phyloP scores from a whole-genome alignment of 2,113 vertebrate species.

The Xiphorhynchus elegans region DNA sequence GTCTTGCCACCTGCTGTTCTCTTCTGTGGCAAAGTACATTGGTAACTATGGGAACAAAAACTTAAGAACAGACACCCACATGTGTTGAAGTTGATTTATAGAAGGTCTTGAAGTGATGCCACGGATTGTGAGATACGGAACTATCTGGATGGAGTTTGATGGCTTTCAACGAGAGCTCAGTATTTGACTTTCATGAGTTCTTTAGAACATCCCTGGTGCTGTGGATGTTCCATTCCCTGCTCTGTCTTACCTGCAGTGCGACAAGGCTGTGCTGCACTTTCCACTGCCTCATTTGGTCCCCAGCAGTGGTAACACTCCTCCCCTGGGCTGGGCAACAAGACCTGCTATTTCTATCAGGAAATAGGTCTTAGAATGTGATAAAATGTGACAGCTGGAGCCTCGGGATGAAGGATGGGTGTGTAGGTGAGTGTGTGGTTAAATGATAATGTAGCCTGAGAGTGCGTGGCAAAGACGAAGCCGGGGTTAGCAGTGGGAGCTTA shows the following conservation, averaged over 20 bases:
- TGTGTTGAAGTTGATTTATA: conserved; percentile 56
- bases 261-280: not conserved
- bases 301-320: not conserved
- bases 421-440: not conserved
- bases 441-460: not conserved
- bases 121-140: not conserved
- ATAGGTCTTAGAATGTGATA: not conserved
- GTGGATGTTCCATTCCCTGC: not conserved
- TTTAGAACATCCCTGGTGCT: fast-evolving
- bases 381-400: not conserved
- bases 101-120: conserved; percentile 58
- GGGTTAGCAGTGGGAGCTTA: not conserved
- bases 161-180: not conserved
- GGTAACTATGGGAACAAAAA: conserved; percentile 71
- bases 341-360: not conserved
- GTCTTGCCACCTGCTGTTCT: conserved; percentile 48
- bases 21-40: conserved; percentile 31
- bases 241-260: not conserved
- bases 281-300: not conserved
- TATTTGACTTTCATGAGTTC: not conserved
- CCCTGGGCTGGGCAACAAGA: not conserved
- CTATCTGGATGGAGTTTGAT: not conserved
- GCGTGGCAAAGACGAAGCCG: not conserved
- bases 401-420: not conserved
- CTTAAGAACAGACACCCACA: conserved; percentile 64